Percentiles rank a stretch among this genome's conserved stretches.
Evolutionary conservation across 2,888 invertebrate species (phyloP).

Genomic region (Hartigia nigra): DNA sequence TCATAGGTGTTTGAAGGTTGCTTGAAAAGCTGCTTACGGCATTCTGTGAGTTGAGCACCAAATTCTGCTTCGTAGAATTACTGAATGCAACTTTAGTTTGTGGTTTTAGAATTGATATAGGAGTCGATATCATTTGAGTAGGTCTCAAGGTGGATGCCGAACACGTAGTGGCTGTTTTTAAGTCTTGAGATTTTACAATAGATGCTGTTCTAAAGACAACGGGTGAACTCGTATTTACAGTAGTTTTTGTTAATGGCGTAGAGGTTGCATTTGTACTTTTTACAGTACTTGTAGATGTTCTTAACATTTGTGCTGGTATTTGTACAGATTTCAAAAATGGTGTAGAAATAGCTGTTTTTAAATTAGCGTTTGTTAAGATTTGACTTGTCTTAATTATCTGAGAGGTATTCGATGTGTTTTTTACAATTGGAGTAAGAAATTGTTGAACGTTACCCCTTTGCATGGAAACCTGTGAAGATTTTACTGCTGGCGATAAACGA

Average conservation of each 20-base stretch:
- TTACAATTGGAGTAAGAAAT: slow-evolving; percentile 47
- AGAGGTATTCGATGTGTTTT: slow-evolving; percentile 31
- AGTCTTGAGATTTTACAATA: slow-evolving; percentile 47
- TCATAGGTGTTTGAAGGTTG: slow-evolving; percentile 19
- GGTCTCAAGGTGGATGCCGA: slow-evolving; percentile 44
- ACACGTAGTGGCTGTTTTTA: slow-evolving; percentile 30
- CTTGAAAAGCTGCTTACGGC: slow-evolving; percentile 20
- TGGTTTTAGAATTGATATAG: slow-evolving; percentile 58
- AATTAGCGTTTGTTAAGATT: slow-evolving; percentile 15
- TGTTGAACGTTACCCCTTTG: slow-evolving; percentile 46
- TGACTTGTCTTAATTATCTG: slow-evolving; percentile 19
- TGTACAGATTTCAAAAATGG: slow-evolving; percentile 46
- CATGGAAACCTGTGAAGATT: slow-evolving; percentile 38
- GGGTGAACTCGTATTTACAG: slow-evolving; percentile 29
- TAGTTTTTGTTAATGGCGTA: slow-evolving; percentile 27
- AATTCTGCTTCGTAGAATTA: slow-evolving; percentile 35
- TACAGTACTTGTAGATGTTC: slow-evolving; percentile 32
- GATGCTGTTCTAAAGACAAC: slow-evolving; percentile 48
- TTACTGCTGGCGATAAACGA: slow-evolving; percentile 43
- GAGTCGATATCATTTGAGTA: slow-evolving; percentile 39
- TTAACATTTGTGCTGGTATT: slow-evolving; percentile 50
- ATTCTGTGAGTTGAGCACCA: slow-evolving; percentile 33
- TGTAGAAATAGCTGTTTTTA: slow-evolving; percentile 17
- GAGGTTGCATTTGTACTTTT: slow-evolving; percentile 27
- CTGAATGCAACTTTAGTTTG: slow-evolving; percentile 43